Base-by-base conservation (phyloP, 2,888 invertebrate species). In the Netelia virgata region DNA sequence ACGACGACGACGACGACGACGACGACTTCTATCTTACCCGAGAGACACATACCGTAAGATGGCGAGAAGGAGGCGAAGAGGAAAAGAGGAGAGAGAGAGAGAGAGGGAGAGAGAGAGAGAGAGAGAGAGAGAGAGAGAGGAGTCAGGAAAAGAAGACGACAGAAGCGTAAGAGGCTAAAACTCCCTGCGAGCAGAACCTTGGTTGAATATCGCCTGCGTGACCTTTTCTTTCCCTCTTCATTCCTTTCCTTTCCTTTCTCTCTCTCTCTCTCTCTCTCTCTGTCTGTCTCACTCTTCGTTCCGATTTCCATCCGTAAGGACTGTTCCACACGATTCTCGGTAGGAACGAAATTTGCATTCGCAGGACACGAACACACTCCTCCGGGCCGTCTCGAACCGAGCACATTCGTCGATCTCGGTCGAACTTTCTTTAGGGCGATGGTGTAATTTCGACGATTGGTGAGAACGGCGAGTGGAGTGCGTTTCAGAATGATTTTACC, bases 281-380 rank as follows among this genome's bases (percentile, higher is more conserved):
- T 70, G 20, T 79, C 69, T 70, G 20, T 79, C 69, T 78, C 75
- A 72, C 57, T 50, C 80, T 84, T 80, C 78, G 78, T 82, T 85
- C 47, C 84, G 86, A 87, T 87, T 86, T 87, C 87, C 87, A 87
- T 86, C 85, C 86, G 86, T 87, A 87, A 87, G 81, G 87, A 87
- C 87, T 70, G 84, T 84, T 87, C 83, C 81, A 85, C 87, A 87
- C 87, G 87, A 86, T 87, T 87, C 87, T 87, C 82, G 87, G 87
- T 87, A 87, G 85, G 73, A 83, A 78, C 75, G 78, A 85, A 87
- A 86, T 87, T 87, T 87, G 87, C 87, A 87, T 87, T 87, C 81
- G 83, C 86, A 84, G 85, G 86, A 87, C 86, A 87, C 85, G 86
- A 86, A 84, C 82, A 78, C 75, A 68, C 63, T 59, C 50, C 8